phyloP scores from a whole-genome alignment of 2,888 invertebrate species.

The Anodontia alba region DNA sequence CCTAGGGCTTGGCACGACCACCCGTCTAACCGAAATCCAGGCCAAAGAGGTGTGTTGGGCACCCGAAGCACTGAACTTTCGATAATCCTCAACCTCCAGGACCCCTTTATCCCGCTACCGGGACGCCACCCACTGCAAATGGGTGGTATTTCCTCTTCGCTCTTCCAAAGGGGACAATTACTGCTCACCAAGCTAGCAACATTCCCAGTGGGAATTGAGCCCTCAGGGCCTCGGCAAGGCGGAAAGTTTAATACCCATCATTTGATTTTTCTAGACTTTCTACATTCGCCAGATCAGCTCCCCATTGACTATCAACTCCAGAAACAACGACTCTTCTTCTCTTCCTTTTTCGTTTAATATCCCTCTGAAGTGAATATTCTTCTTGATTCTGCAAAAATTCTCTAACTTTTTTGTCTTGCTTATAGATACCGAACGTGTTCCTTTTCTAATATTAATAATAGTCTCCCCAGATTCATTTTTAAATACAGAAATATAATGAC shows the following conservation, averaged over 20 bases:
- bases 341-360: slow-evolving; percentile 15
- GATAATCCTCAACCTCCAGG: too few relatives aligned
- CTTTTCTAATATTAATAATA: slow-evolving; percentile 21
- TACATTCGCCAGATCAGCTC: slow-evolving; percentile 1
- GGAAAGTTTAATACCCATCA: slow-evolving; percentile 1
- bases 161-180: too few relatives aligned
- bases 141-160: too few relatives aligned
- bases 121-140: too few relatives aligned
- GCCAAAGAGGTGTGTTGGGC: too few relatives aligned
- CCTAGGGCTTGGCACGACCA: too few relatives aligned
- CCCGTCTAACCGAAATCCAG: too few relatives aligned
- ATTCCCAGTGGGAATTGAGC: too few relatives aligned
- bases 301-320: slow-evolving; percentile 26
- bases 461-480: background rate
- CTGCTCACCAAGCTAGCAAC: too few relatives aligned
- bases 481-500: slow-evolving; percentile 28
- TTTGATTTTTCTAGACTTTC: background rate
- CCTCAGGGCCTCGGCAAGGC: background rate
- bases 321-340: slow-evolving; percentile 18
- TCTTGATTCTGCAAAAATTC: slow-evolving; percentile 10
- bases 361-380: background rate
- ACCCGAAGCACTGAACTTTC: too few relatives aligned
- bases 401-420: slow-evolving; percentile 15
- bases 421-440: slow-evolving; percentile 20
- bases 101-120: too few relatives aligned